Evolutionary conservation across 2,113 vertebrate species (phyloP).

Genomic region (Pachycephala philippinensis): DNA sequence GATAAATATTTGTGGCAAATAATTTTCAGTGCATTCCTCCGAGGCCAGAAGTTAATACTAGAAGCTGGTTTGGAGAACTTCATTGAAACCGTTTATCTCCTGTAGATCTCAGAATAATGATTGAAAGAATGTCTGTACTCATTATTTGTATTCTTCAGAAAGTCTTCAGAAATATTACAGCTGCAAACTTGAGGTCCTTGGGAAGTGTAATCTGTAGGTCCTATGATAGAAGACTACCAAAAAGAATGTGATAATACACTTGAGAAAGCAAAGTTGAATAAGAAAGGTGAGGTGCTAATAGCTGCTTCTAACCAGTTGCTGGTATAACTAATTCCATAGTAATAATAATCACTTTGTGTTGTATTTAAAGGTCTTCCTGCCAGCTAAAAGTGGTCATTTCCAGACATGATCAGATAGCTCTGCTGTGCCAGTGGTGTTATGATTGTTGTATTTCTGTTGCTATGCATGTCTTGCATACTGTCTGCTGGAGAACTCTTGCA

Average conservation of each 20-base stretch:
- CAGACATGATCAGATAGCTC: background rate
- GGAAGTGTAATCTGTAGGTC: background rate
- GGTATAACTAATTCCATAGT: background rate
- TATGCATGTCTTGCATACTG: background rate
- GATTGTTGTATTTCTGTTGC: conserved; percentile 17
- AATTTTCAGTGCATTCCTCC: background rate
- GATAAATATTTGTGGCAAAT: background rate
- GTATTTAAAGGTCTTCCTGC: background rate
- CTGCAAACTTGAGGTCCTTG: background rate
- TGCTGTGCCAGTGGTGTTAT: background rate
- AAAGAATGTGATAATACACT: background rate
- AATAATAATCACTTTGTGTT: background rate
- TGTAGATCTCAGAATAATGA: background rate
- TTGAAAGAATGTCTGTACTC: background rate
- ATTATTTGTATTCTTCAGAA: background rate
- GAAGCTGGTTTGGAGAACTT: background rate
- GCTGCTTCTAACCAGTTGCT: background rate
- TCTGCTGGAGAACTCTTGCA: background rate
- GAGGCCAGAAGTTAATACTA: background rate
- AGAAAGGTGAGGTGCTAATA: background rate
- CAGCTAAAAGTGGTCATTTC: background rate
- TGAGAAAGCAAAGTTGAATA: background rate
- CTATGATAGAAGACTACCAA: background rate
- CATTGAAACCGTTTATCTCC: background rate
- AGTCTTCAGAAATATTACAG: background rate